Percentiles rank a stretch among this genome's conserved stretches.
Conservation (phyloP, 2,797 vertebrate genomes). For the Poecilia picta region DNA sequence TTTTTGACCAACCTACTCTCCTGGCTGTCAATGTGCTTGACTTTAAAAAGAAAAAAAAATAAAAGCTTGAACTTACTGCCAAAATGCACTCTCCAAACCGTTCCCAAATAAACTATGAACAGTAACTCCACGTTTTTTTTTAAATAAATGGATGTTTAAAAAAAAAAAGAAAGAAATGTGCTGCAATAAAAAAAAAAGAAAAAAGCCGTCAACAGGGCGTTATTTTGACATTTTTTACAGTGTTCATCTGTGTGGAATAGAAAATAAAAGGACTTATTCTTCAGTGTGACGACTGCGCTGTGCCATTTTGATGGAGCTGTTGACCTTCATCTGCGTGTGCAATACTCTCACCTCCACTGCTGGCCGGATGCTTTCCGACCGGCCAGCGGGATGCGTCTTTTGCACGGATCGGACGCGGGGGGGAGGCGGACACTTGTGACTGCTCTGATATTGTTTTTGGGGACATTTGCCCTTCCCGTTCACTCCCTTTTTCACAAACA, state of each 20-base stretch:
- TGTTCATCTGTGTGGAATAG: constrained; percentile 61
- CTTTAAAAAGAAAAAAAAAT: constrained; percentile 27
- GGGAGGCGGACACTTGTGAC: constrained; percentile 49
- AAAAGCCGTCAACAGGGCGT: constrained; percentile 64
- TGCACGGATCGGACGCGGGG: constrained; percentile 61
- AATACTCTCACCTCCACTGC: constrained; percentile 77
- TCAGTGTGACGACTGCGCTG: constrained; percentile 74
- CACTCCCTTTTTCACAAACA: constrained; percentile 32
- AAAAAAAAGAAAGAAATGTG: constrained; percentile 53
- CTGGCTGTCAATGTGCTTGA: constrained; percentile 57
- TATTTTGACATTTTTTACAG: constrained; percentile 70
- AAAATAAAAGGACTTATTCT: constrained; percentile 53
- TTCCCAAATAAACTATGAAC: constrained; percentile 62
- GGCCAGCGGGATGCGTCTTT: constrained; percentile 45
- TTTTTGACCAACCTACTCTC: constrained; percentile 72
- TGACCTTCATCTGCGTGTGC: constrained; percentile 81
- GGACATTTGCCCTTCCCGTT: constrained; percentile 33
- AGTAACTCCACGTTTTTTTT: constrained; percentile 60
- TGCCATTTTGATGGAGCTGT: constrained; percentile 77
- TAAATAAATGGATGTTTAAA: constrained; percentile 60
- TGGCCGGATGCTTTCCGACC: constrained; percentile 70
- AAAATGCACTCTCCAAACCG: constrained; percentile 74
- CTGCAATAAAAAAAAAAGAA: constrained; percentile 78
- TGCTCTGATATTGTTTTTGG: constrained; percentile 33
- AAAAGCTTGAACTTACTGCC: constrained; percentile 73